These are phyloP conservation scores for Anniella stebbinsi DNA, from an alignment of 2,797 vertebrate genomes.

Conservation along the genomic window DNA sequence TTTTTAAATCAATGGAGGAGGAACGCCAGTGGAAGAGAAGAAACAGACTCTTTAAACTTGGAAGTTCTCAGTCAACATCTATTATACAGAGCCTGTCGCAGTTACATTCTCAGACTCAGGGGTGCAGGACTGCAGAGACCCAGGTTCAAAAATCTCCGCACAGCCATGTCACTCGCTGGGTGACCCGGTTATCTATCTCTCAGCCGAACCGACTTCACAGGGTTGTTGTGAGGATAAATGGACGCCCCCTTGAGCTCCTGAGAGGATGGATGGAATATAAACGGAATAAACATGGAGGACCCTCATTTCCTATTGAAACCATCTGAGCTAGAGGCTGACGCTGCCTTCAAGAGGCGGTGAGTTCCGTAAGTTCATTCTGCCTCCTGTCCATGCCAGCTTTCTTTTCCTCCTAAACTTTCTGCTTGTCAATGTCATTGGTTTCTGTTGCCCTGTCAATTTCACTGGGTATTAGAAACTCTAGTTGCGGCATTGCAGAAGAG, in stretches of 20 bases:
- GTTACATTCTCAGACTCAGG: background rate
- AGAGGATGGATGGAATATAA: too few relatives aligned
- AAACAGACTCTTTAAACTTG: background rate
- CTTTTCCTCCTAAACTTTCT: background rate
- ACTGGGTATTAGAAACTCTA: background rate
- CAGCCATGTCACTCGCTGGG: background rate
- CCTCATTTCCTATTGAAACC: too few relatives aligned
- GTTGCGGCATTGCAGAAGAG: background rate
- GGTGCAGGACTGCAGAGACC: background rate
- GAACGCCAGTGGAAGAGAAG: background rate
- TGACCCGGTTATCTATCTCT: too few relatives aligned
- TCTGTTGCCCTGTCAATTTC: too few relatives aligned
- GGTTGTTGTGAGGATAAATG: too few relatives aligned
- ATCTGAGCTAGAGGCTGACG: too few relatives aligned
- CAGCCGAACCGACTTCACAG: background rate
- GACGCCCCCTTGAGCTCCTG: too few relatives aligned
- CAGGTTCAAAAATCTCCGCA: background rate
- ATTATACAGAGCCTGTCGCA: background rate
- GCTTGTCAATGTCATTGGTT: background rate
- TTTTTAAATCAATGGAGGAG: background rate
- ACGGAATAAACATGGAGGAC: too few relatives aligned
- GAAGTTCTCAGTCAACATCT: background rate
- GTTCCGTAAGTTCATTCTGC: background rate
- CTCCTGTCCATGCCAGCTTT: too few relatives aligned
- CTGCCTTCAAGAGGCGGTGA: background rate